Evolutionary conservation across 2,797 vertebrate species (phyloP).

Genomic region (Neosilurus hyrtlii): DNA sequence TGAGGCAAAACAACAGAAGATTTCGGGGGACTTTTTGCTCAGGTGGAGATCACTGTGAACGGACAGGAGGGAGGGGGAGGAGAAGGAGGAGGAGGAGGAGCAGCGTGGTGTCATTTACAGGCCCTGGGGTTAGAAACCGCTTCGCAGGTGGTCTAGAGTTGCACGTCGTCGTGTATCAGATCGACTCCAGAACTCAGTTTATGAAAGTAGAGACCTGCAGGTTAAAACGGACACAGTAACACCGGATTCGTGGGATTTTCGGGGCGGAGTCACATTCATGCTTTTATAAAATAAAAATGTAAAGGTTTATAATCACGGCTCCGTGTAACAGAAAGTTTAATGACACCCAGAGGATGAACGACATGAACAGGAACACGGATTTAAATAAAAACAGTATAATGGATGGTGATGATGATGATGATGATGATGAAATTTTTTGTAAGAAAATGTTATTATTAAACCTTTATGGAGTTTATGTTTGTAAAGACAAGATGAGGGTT

Average conservation of each 20-base stretch:
- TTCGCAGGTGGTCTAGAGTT: neutral
- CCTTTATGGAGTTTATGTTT: no score
- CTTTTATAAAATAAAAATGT: neutral
- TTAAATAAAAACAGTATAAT: no score
- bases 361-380: no score
- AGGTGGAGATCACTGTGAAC: neutral
- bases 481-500: no score
- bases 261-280: neutral
- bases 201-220: neutral
- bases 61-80: constrained; percentile 55
- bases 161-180: neutral
- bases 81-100: constrained; percentile 24
- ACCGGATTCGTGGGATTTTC: no score
- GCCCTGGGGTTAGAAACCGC: neutral
- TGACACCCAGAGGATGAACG: no score
- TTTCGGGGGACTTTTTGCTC: constrained; percentile 29
- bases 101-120: neutral
- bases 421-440: no score
- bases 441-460: no score
- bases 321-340: no score
- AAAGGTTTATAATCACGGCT: no score
- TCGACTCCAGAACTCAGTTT: neutral
- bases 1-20: constrained; percentile 58
- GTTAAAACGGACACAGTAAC: no score
- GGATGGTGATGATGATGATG: no score